A percentile compares a stretch with the other conserved stretches of the same genome.
Conservation (phyloP, 1,140 invertebrate species). For the Globodera rostochiensis region DNA sequence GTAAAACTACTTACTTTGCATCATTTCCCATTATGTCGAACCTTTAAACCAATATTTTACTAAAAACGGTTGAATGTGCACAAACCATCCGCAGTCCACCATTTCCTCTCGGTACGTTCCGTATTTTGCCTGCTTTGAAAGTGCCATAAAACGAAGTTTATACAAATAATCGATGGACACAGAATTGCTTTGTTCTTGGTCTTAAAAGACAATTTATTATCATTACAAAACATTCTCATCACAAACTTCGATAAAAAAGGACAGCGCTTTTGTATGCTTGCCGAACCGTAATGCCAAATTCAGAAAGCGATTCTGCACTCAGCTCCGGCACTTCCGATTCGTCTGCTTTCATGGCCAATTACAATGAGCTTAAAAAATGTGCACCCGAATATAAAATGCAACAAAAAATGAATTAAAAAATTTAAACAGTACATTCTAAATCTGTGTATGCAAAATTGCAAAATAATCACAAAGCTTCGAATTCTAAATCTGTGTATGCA, state of each 20-base stretch:
- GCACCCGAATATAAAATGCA: not conserved
- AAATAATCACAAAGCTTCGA: no score
- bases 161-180: conserved; percentile 47
- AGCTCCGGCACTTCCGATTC: not conserved
- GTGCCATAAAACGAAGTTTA: conserved; percentile 50
- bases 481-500: no score
- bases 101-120: conserved; percentile 39
- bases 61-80: conserved; percentile 32
- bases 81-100: conserved; percentile 38
- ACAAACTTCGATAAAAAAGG: not conserved
- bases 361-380: not conserved
- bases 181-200: conserved; percentile 45
- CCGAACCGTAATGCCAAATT: not conserved
- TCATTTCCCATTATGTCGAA: conserved; percentile 56
- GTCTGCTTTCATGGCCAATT: not conserved
- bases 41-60: conserved; percentile 9
- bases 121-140: conserved; percentile 49
- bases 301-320: not conserved
- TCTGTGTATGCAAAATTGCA: no score
- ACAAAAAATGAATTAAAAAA: no score
- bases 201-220: conserved; percentile 31
- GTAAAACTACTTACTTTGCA: conserved; percentile 33
- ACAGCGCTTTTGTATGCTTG: conserved; percentile 1
- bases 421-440: no score
- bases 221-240: not conserved